Conservation (phyloP, 2,888 invertebrate species). For the Lasius platythorax region DNA sequence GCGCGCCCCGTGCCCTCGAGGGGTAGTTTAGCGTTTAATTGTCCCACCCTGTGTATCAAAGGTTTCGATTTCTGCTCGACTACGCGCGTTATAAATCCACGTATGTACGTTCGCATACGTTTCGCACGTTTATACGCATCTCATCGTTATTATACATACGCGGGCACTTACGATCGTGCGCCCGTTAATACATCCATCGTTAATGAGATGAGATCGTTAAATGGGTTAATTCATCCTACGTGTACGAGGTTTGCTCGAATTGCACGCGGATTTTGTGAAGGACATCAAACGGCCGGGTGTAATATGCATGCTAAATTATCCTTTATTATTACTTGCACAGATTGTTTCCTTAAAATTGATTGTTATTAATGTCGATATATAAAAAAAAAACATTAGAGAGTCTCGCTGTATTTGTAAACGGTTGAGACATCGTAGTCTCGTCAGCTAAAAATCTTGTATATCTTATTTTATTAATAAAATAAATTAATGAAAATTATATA, state of each 20-base stretch:
- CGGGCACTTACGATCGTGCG: slow-evolving; percentile 41
- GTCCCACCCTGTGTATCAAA: slow-evolving; percentile 85
- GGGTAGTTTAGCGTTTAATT: slow-evolving; percentile 86
- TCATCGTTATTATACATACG: slow-evolving; percentile 40
- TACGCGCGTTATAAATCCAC: slow-evolving; percentile 79
- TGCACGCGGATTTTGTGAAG: slow-evolving; percentile 32
- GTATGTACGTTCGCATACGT: slow-evolving; percentile 57
- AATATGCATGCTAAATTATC: slow-evolving; percentile 10
- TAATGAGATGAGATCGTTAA: slow-evolving; percentile 20
- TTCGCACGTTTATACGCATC: slow-evolving; percentile 68
- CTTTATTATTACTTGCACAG: slow-evolving; percentile 15
- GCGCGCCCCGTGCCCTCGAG: slow-evolving; percentile 83
- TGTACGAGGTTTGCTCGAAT: slow-evolving; percentile 14
- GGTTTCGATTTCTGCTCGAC: slow-evolving; percentile 85
- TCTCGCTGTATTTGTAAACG: neutral
- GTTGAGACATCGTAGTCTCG: neutral
- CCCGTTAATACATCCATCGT: slow-evolving; percentile 30
- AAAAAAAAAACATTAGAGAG: neutral
- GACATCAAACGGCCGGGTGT: slow-evolving; percentile 21
- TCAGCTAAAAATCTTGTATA: neutral
- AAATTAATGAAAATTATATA: neutral
- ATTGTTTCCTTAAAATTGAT: slow-evolving; percentile 21
- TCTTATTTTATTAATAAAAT: neutral
- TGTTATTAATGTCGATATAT: slow-evolving; percentile 12
- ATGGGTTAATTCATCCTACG: slow-evolving; percentile 35